Percentiles rank a stretch among this genome's conserved stretches.
phyloP scores from a whole-genome alignment of 2,113 vertebrate genomes.

The Halichoeres trimaculatus region DNA sequence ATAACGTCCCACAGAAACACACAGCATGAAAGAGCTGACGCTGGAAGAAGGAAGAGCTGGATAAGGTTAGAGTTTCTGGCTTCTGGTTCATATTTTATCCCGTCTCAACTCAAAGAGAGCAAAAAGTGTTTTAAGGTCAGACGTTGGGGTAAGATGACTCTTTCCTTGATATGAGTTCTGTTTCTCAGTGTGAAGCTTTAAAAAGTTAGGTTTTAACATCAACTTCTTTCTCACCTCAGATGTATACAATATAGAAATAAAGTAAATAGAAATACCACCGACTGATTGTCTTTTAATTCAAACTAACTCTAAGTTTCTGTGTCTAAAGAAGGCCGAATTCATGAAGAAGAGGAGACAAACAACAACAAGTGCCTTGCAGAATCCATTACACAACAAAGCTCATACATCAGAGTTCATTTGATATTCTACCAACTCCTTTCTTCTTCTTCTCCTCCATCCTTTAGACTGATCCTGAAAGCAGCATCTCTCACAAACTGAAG shows the following conservation, averaged over 20 bases:
- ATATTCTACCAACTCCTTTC: constrained; percentile 3
- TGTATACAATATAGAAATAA: no score
- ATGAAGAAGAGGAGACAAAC: background rate
- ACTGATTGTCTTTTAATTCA: no score
- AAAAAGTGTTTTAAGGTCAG: background rate
- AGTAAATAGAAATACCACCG: no score
- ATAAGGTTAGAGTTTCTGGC: background rate
- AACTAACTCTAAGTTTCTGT: no score
- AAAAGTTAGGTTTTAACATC: no score
- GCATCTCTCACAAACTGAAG: background rate
- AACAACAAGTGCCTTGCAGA: background rate
- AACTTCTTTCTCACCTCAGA: no score
- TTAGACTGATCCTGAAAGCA: background rate
- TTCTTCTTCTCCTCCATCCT: background rate
- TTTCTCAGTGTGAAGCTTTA: no score
- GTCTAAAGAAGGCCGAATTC: no score
- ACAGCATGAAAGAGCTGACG: background rate
- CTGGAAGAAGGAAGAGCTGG: background rate
- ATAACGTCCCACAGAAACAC: background rate
- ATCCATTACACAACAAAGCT: background rate
- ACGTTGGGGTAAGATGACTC: background rate
- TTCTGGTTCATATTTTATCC: no score
- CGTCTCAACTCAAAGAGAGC: no score
- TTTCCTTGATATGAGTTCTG: background rate
- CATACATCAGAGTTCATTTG: constrained; percentile 5